A percentile compares a stretch with the other conserved stretches of the same genome.
Evolutionary conservation across 2,113 vertebrate species (phyloP).

Genomic region (Nibea albiflora): DNA sequence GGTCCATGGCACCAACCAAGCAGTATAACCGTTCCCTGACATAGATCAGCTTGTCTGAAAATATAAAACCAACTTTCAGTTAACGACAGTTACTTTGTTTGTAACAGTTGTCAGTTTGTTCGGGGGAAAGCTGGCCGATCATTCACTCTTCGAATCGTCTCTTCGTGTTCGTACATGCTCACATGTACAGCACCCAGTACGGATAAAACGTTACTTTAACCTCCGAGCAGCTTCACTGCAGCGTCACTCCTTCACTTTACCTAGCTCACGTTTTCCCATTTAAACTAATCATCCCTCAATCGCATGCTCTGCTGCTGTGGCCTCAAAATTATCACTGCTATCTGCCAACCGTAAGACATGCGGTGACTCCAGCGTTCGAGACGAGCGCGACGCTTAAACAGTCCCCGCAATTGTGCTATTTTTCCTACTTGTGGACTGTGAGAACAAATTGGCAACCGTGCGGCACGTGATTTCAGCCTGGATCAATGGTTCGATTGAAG

Average conservation of each 20-base stretch:
- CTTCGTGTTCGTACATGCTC: too few species aligned
- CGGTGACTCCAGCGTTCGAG: background rate
- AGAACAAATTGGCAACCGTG: background rate
- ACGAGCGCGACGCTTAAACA: background rate
- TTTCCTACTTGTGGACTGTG: background rate
- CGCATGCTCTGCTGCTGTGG: background rate
- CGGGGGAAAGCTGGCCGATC: too few species aligned
- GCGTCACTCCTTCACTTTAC: background rate
- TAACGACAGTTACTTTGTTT: background rate
- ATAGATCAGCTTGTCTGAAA: too few species aligned
- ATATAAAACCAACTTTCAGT: background rate
- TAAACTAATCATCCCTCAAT: background rate
- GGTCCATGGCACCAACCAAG: background rate
- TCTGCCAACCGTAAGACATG: background rate
- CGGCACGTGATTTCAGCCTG: background rate
- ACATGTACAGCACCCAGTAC: background rate
- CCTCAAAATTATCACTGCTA: background rate
- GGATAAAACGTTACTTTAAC: too few species aligned
- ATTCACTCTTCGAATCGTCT: too few species aligned
- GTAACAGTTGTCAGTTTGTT: too few species aligned
- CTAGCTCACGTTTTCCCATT: constrained; percentile 15
- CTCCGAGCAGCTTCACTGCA: too few species aligned
- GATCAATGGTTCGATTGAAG: background rate
- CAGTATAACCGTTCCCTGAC: background rate
- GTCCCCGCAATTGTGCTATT: background rate